phyloP scores from a whole-genome alignment of 1,140 invertebrate genomes.

The Drosophila mojavensis region DNA sequence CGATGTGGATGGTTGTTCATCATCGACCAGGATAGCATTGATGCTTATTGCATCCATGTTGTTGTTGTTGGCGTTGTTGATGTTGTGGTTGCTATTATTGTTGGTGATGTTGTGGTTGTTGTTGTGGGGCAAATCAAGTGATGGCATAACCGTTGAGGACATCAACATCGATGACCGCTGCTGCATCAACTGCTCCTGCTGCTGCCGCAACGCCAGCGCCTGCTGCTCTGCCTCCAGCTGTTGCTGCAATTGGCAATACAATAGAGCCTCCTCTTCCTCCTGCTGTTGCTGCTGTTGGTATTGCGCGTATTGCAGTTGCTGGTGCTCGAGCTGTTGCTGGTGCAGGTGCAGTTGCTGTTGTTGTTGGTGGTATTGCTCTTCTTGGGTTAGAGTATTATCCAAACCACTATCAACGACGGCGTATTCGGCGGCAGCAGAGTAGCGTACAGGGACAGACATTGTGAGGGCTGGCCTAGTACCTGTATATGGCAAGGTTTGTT shows the following conservation, averaged over 20 bases:
- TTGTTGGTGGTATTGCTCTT: constrained; percentile 75
- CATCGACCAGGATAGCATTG: constrained; percentile 75
- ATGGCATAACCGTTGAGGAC: constrained; percentile 79
- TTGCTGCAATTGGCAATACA: constrained; percentile 69
- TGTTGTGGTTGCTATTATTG: constrained; percentile 34
- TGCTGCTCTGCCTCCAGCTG: constrained; percentile 41
- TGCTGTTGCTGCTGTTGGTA: constrained; percentile 63
- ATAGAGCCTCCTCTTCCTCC: constrained; percentile 46
- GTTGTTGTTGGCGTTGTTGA: constrained; percentile 44
- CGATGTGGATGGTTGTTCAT: constrained; percentile 77
- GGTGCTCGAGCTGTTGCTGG: constrained; percentile 33
- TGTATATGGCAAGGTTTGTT: constrained; percentile 60
- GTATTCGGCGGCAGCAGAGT: constrained; percentile 84
- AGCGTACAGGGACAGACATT: constrained; percentile 85
- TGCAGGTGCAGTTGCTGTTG: constrained; percentile 51
- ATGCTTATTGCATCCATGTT: constrained; percentile 72
- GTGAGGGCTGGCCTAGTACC: constrained; percentile 84
- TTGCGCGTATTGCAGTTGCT: constrained; percentile 42
- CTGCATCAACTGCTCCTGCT: constrained; percentile 83
- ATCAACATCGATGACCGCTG: constrained; percentile 82
- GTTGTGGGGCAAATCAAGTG: constrained; percentile 60
- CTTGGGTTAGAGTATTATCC: constrained; percentile 77
- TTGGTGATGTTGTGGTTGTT: constrained; percentile 36
- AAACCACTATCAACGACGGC: constrained; percentile 83
- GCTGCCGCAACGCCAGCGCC: constrained; percentile 70